A percentile compares a stretch with the other conserved stretches of the same genome.
Evolutionary conservation across 2,888 invertebrate species (phyloP).

Genomic region (Apamea monoglypha): DNA sequence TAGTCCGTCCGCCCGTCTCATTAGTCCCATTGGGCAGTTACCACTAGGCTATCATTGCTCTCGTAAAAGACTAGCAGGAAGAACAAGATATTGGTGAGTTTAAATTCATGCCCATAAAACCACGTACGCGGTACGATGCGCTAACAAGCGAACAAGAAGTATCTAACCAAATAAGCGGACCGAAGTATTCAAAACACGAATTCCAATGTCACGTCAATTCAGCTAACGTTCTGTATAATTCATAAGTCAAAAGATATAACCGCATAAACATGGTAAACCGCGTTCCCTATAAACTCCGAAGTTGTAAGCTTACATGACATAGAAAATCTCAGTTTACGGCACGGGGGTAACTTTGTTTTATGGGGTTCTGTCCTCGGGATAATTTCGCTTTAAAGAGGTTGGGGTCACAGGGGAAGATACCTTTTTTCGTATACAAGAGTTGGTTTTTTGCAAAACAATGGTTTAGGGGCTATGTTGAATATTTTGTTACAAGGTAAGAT

Average conservation of each 20-base stretch:
- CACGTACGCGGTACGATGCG: not conserved
- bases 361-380: conserved; percentile 66
- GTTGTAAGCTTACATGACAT: conserved; percentile 68
- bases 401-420: conserved; percentile 57
- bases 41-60: too few relatives aligned
- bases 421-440: conserved; percentile 51
- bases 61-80: not conserved
- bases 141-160: conserved; percentile 16
- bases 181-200: conserved; percentile 35
- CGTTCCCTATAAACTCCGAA: conserved; percentile 62
- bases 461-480: not conserved
- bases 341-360: conserved; percentile 70
- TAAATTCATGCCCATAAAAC: not conserved
- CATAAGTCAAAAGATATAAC: conserved; percentile 57
- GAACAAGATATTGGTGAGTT: not conserved
- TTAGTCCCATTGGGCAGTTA: too few relatives aligned
- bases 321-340: conserved; percentile 70
- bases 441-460: conserved; percentile 34
- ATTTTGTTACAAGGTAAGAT: not conserved
- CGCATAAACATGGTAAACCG: conserved; percentile 55
- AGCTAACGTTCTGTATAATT: conserved; percentile 59
- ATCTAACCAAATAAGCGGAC: conserved; percentile 3
- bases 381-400: conserved; percentile 69
- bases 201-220: conserved; percentile 45
- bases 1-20: too few relatives aligned